Evolutionary conservation across 2,888 invertebrate species (phyloP), one percentile per base, ranked within the genome.

Genomic region (Apodemia mormo): DNA sequence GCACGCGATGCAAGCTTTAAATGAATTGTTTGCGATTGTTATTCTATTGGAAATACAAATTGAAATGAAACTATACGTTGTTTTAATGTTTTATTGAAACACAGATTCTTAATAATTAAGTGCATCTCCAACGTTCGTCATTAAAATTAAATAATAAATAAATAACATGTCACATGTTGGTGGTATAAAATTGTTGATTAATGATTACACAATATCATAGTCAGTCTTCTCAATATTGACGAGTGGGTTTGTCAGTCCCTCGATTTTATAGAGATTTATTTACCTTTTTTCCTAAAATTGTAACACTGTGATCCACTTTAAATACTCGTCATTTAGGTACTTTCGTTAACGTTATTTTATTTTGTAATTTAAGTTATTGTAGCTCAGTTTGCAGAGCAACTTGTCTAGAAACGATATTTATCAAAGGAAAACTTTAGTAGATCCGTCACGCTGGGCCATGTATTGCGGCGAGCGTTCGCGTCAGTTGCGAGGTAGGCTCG

Each of bases 1-100:
- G 76, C 75, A 76, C 71, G 75, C 74, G 77, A 72, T 80, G 82
- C 84, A 85, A 88, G 91, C 90, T 90, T 91, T 89, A 90, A 89
- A 84, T 80, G 84, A 87, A 83, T 84, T 86, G 85, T 87, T 89
- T 91, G 91, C 89, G 89, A 88, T 90, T 90, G 90, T 90, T 92
- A 89, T 90, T 90, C 86, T 90, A 86, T 86, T 87, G 88, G 88
- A 91, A 91, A 91, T 92, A 92, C 87, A 91, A 86, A 84, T 84
- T 89, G 83, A 81, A 91, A 90, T 86, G 78, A 81, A 82, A 81
- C 66, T 68, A 72, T 66, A 37, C 61, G 29, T 73, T 71, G 78
- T 79, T 75, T 82, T 75, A 77, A 79, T 80, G 74, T 75, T 84
- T 85, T 83, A 81, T 83, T 78, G 49, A 75, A 76, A 68, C 54